Base-by-base conservation (phyloP, 2,888 invertebrate genomes). In the Harpagoxenus sublaevis region DNA sequence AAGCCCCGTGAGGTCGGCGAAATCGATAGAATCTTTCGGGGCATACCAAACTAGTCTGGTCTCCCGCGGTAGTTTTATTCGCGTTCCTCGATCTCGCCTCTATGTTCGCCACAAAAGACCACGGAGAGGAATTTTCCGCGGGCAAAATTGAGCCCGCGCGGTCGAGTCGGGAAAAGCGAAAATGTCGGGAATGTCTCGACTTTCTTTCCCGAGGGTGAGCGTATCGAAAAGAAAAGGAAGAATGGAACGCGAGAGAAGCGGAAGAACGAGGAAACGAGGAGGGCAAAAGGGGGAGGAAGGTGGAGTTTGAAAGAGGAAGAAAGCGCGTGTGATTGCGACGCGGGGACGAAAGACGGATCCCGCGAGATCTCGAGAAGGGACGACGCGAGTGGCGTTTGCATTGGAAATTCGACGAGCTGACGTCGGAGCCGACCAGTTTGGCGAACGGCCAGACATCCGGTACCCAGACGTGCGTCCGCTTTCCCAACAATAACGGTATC, bases 381-480 rank as follows among this genome's bases (percentile, higher is more conserved):
- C 35, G 66, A 71, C 18, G 48, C 71, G 70, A 45, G 57, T 62
- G 66, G 79, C 86, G 86, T 86, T 90, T 86, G 86, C 73, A 86
- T 86, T 83, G 85, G 75, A 91, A 86, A 84, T 65, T 74, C 71
- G 66, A 60, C 71, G 60, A 70, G 74, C 12, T 71, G 78, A 81
- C 70, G 77, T 73, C 55, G 70, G 42, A 66, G 51, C 65, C 45
- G 53, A 68, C 39, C 73, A 39, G 53, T 31, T 84, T 88, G 90
- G 89, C 86, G n/a, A 9, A 12, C 15, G 51, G 85, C 89, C 88
- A 85, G 51, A 83, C 65, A 66, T 84, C 87, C 28, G 39, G 79
- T 85, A 86, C 86, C 84, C 84, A 45, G 53, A 86, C 74, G 82
- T 83, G 86, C 84, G 84, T 85, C 66, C 86, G 84, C 75, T 87